A percentile compares a stretch with the other conserved stretches of the same genome.
Evolutionary conservation across 2,113 vertebrate species (phyloP).

Genomic region (Emberiza fucata): DNA sequence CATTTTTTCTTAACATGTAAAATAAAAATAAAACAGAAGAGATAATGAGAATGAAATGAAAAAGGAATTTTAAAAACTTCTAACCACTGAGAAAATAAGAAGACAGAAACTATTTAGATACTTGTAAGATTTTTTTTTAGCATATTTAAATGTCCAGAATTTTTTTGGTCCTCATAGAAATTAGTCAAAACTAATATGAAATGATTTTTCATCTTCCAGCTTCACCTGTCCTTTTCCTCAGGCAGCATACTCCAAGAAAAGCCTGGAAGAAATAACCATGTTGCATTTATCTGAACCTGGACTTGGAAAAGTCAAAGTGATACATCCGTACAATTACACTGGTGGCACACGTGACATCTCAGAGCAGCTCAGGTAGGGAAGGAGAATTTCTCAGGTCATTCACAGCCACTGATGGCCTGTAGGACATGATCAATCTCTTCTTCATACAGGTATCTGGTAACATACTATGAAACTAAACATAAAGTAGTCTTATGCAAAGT

Average conservation of each 20-base stretch:
- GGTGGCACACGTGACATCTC: not conserved
- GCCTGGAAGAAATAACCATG: not conserved
- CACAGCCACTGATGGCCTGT: not conserved
- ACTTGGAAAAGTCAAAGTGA: not conserved
- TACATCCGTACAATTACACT: not conserved
- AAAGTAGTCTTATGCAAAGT: not conserved
- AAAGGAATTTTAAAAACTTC: not conserved
- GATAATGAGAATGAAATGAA: not conserved
- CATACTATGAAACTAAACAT: not conserved
- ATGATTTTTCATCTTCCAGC: not conserved
- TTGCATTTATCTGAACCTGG: not conserved
- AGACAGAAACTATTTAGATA: not conserved
- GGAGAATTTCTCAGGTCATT: not conserved
- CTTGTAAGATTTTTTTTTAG: not conserved
- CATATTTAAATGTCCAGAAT: not conserved
- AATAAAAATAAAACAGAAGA: constrained; percentile 35
- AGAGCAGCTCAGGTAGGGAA: not conserved
- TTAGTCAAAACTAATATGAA: not conserved
- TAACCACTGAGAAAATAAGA: not conserved
- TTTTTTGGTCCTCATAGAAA: not conserved
- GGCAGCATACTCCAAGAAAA: not conserved
- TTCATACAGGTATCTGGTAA: not conserved
- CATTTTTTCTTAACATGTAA: constrained; percentile 11
- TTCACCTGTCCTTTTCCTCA: not conserved
- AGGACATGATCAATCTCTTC: not conserved